Evolutionary conservation across 2,113 vertebrate species (phyloP).

Genomic region (Cavia aperea): DNA sequence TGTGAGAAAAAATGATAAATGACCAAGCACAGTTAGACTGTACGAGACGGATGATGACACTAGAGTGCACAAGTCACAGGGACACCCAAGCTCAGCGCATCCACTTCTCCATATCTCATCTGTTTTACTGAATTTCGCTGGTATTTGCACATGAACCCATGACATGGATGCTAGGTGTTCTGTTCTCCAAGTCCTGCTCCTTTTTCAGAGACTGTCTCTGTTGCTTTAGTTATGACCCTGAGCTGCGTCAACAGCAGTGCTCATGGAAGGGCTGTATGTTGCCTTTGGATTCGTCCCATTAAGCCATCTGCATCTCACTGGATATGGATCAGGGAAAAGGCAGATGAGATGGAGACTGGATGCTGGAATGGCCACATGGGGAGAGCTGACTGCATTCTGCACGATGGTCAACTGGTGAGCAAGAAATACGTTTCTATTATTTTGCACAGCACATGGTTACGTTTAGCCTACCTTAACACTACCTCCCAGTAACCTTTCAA

Average conservation of each 20-base stretch:
- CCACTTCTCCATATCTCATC: not conserved
- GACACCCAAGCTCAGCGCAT: not conserved
- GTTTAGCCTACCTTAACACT: conserved; percentile 33
- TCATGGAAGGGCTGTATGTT: not conserved
- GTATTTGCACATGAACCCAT: not conserved
- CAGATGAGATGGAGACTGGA: not conserved
- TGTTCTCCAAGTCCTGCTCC: not conserved
- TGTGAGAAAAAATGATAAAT: not conserved
- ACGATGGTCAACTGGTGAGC: not conserved
- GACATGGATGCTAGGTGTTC: not conserved
- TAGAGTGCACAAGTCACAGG: not conserved
- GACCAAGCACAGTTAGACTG: not conserved
- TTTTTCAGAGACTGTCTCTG: not conserved
- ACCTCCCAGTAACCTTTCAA: conserved; percentile 50
- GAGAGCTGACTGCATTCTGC: not conserved
- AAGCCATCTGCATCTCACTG: not conserved
- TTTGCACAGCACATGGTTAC: conserved; percentile 13
- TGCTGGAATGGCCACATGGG: not conserved
- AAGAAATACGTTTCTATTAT: conserved; percentile 37
- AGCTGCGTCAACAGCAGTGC: not conserved
- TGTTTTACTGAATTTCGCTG: not conserved
- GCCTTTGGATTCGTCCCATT: not conserved
- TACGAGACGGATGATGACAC: not conserved
- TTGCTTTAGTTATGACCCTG: not conserved
- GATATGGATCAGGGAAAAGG: not conserved